Evolutionary conservation across 2,797 vertebrate genomes (phyloP), one percentile per base, ranked within the genome.

Genomic region (Helicolenus hilgendorfi): DNA sequence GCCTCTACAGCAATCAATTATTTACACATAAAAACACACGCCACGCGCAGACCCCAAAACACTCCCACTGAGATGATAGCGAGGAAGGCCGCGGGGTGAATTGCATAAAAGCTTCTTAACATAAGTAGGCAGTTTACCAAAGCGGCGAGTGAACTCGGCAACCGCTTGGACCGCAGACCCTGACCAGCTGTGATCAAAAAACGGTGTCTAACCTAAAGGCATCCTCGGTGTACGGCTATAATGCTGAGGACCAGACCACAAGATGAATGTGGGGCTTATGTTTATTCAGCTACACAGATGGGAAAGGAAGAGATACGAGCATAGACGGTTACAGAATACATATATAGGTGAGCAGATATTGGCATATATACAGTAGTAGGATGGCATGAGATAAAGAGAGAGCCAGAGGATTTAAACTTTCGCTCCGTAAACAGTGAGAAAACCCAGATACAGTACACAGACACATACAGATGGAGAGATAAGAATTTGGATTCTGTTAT

Each of bases 1-100:
- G 89, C 85, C 92, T 81, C 89, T 13, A 87, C 77, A 78, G 80
- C 59, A 85, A 94, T 95, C 86, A 91, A 93, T 95, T 94, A 94
- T 92, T 88, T 67, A 87, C 91, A 88, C 86, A 84, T 68, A 89
- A 86, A 92, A 71, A 91, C 77, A 79, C 67, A 72, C 78, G 3
- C 18, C 0, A 59, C 3, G 9, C 10, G 1, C 89, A 90, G 79
- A 93, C 88, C 81, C 87, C 60, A 84, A 80, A 88, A 89, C 91
- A 79, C 60, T 83, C 83, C 86, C 85, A 79, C 84, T 79, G 89
- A 92, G 91, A 92, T 85, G 84, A 91, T 84, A 78, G 88, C 55
- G 65, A 56, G 78, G 80, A 90, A 87, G 85, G 81, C 79, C 7
- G 70, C 73, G 15, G 75, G 79, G 74, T 81, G 87, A 87, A 82